Conservation (phyloP, 1,140 invertebrate genomes). For the Dendrolimus kikuchii region DNA sequence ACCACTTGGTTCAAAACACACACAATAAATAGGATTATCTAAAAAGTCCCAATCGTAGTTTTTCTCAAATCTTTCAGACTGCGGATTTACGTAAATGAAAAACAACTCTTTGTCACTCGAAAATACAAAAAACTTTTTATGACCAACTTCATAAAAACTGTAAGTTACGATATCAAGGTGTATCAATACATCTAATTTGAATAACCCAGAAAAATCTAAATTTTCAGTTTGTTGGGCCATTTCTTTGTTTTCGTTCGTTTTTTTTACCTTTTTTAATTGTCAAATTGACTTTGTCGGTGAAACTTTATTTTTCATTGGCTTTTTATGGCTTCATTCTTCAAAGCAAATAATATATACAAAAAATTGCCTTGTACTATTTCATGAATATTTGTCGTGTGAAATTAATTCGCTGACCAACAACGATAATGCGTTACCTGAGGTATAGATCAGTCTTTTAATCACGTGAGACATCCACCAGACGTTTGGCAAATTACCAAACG, state of each 20-base stretch:
- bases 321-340: too few species aligned
- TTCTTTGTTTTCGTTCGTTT: background rate
- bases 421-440: too few species aligned
- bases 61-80: slow-evolving; percentile 44
- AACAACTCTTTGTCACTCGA: slow-evolving; percentile 55
- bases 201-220: slow-evolving; percentile 37
- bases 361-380: too few species aligned
- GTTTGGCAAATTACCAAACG: too few species aligned
- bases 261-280: background rate
- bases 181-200: slow-evolving; percentile 57
- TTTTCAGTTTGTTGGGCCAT: slow-evolving; percentile 18
- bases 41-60: slow-evolving; percentile 61
- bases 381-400: too few species aligned
- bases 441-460: too few species aligned
- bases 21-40: slow-evolving; percentile 58
- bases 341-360: too few species aligned
- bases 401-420: too few species aligned
- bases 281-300: too few species aligned
- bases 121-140: slow-evolving; percentile 55
- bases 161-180: slow-evolving; percentile 50
- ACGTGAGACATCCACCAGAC: too few species aligned
- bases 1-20: slow-evolving; percentile 64
- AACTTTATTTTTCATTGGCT: too few species aligned
- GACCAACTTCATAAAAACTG: slow-evolving; percentile 58
- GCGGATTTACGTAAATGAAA: slow-evolving; percentile 54